Evolutionary conservation across 2,888 invertebrate species (phyloP).

Genomic region (Ischnus inquisitorius): DNA sequence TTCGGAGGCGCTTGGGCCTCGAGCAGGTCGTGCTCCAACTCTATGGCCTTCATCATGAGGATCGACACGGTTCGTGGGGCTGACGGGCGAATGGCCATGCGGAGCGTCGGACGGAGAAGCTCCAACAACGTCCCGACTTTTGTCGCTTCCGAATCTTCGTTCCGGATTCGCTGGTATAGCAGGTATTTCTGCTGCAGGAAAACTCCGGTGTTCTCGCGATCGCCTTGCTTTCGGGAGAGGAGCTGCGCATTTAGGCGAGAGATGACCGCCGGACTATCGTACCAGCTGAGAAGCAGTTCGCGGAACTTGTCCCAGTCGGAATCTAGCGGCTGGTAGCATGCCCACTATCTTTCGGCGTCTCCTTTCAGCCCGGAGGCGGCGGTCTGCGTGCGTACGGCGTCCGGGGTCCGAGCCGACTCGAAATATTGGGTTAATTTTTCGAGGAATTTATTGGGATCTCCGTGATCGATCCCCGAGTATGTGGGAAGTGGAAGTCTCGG

Average conservation of each 20-base stretch:
- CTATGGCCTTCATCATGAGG: not conserved
- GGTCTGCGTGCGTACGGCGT: not conserved
- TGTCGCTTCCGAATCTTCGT: no score
- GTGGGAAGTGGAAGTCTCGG: no score
- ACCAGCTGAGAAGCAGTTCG: no score
- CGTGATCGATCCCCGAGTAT: no score
- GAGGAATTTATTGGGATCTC: no score
- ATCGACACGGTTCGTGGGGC: not conserved
- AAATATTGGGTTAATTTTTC: no score
- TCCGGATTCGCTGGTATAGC: no score
- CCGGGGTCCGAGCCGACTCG: not conserved
- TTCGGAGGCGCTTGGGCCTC: not conserved
- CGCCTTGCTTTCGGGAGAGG: no score
- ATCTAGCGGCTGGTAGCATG: not conserved
- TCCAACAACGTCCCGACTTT: conserved; percentile 1
- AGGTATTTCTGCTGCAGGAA: no score
- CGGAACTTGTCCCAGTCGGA: conserved; percentile 1
- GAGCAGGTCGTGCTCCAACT: conserved; percentile 13
- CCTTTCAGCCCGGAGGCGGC: not conserved
- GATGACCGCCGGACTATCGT: no score
- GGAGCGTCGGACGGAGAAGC: not conserved
- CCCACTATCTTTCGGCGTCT: not conserved
- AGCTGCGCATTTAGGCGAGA: no score
- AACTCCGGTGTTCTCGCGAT: no score
- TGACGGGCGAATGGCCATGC: conserved; percentile 1